A percentile compares a stretch with the other conserved stretches of the same genome.
phyloP scores from a whole-genome alignment of 2,797 vertebrate species.

The Remorina albescens region DNA sequence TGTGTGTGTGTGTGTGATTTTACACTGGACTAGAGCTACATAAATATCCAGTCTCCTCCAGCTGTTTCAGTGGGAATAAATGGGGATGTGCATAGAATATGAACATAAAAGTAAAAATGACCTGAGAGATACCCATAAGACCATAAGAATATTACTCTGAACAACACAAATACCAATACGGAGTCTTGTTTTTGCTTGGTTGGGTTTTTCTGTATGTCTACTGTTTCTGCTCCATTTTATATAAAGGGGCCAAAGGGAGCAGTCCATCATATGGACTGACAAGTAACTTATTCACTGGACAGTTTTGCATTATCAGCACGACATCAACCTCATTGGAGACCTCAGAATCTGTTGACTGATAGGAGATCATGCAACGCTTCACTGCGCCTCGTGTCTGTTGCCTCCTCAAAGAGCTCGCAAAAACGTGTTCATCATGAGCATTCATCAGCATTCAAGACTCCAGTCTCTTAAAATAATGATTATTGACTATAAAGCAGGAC shows the following conservation, averaged over 20 bases:
- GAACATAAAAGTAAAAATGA: not conserved
- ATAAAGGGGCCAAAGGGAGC: not conserved
- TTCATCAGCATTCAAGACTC: not conserved
- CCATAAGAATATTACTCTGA: not conserved
- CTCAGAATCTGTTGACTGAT: not conserved
- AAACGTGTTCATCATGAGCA: not conserved
- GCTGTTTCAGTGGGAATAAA: not conserved
- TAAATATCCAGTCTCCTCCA: not conserved
- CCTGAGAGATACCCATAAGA: not conserved
- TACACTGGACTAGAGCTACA: not conserved
- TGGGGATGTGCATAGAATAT: not conserved
- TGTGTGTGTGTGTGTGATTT: conserved; percentile 42
- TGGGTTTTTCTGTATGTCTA: not conserved
- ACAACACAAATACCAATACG: not conserved
- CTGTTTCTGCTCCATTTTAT: not conserved
- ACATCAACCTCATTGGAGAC: not conserved
- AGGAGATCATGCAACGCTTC: not conserved
- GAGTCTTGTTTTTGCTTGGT: not conserved
- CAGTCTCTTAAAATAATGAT: not conserved
- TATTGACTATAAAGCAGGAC: not conserved
- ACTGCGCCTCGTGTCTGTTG: not conserved
- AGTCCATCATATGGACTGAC: conserved; percentile 5
- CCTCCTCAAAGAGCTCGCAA: not conserved
- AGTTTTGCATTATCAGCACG: conserved; percentile 14
- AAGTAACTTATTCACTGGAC: conserved; percentile 1